Evolutionary conservation across 2,113 vertebrate species (phyloP), one percentile per base, ranked within the genome.

Genomic region (Genyomyrus donnyi): DNA sequence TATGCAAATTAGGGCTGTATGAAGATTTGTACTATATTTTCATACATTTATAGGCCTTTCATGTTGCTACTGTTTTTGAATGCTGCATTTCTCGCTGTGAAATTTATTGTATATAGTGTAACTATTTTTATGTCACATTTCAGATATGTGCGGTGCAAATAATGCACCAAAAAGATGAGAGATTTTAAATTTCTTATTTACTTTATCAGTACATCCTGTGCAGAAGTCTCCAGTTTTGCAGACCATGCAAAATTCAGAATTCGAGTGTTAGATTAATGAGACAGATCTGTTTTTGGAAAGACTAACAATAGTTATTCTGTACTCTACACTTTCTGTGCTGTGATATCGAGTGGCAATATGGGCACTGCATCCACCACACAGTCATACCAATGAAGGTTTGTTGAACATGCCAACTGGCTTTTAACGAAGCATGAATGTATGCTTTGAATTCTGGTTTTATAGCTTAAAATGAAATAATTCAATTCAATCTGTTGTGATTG

Each of bases 271-370:
- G 91, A 89, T 91, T 89, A 89, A 91, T 50, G 89, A 90, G 90
- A 92, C 50, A 2, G 89, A 90, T 93, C 89, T 39, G 58, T 90
- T 89, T 91, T 62, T 45, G n/a, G 88, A 58, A 77, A 94, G 58
- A 89, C 52, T 53, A 56, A 91, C 89, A 70, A 31, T 45, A 62
- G 93, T 93, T 91, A 91, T 92, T 94, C 90, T 88, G 88, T 62
- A 74, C 83, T 88, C 70, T 19, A 83, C 35, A 45, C 19, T 83
- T 83, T 45, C 77, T 83, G 17, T 83, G 19, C 39, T 83, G 62
- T n/a, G 58, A 66, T 31, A 27, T 31, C 3, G 3, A 70, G 62
- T 31, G 62, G 27, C 58, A 27, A 27, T 66, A 66, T 66, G n/a
- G n/a, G 3, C 27, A 70, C n/a, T 13, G 10, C 27, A 31, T 66